phyloP scores from a whole-genome alignment of 1,140 invertebrate genomes.

The Tetragnatha versicolor region DNA sequence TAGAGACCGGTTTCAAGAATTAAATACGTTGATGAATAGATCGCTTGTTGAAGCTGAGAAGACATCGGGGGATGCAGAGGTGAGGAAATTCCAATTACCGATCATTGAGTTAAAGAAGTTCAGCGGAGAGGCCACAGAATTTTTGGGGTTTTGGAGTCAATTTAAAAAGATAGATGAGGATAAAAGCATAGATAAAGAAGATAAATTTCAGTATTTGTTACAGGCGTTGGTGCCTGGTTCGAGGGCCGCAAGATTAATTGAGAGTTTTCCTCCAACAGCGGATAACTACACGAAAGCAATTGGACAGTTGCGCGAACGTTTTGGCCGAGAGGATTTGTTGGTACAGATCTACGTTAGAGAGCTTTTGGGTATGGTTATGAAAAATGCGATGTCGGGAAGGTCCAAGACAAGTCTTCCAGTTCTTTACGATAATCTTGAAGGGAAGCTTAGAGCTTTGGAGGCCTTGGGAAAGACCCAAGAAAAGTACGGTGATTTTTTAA shows the following conservation, averaged over 20 bases:
- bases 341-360: neutral
- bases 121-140: neutral
- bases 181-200: neutral
- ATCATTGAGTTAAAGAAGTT: neutral
- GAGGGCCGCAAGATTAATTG: neutral
- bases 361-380: neutral
- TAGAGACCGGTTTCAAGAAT: too few relatives aligned
- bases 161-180: neutral
- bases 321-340: neutral
- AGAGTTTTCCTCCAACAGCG: too few relatives aligned
- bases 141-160: neutral
- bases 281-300: too few relatives aligned
- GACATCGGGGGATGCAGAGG: too few relatives aligned
- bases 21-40: too few relatives aligned
- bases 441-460: neutral
- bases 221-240: neutral
- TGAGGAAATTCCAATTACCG: neutral
- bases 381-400: neutral
- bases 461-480: neutral
- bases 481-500: neutral
- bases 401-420: neutral
- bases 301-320: too few relatives aligned
- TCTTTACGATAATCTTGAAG: neutral
- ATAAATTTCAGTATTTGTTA: neutral
- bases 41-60: too few relatives aligned